These are phyloP conservation scores for Sarcophaga carnaria DNA, from an alignment of 2,888 invertebrate genomes.

Conservation along the genomic window DNA sequence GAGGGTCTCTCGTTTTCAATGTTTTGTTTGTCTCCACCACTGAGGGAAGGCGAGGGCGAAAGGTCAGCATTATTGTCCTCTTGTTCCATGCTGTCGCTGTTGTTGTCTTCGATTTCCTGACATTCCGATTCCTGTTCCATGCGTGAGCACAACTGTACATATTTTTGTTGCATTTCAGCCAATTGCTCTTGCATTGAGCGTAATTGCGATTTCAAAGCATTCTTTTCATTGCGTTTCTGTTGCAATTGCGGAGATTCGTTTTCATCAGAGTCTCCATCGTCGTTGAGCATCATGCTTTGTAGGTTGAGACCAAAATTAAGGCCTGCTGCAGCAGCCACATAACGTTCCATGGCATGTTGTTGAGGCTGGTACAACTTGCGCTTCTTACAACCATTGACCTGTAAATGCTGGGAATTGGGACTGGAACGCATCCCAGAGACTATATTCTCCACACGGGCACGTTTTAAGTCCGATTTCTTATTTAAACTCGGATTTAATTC, in stretches of 20 bases:
- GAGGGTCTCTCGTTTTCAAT: conserved; percentile 71
- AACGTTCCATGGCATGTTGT: conserved; percentile 90
- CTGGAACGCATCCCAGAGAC: conserved; percentile 96
- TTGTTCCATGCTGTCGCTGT: conserved; percentile 86
- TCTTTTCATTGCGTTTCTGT: conserved; percentile 93
- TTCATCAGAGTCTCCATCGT: conserved; percentile 90
- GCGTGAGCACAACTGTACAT: conserved; percentile 92
- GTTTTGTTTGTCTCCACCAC: conserved; percentile 68
- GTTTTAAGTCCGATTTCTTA: conserved; percentile 88
- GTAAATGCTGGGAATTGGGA: conserved; percentile 87
- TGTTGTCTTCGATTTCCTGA: conserved; percentile 88
- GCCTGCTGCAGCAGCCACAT: conserved; percentile 83
- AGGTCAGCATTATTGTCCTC: conserved; percentile 79
- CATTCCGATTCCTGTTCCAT: conserved; percentile 91
- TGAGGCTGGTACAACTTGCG: conserved; percentile 97
- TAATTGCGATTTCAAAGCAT: conserved; percentile 92
- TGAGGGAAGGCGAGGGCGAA: conserved; percentile 76
- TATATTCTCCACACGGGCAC: conserved; percentile 97
- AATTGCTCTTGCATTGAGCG: conserved; percentile 94
- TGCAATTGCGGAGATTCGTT: conserved; percentile 89
- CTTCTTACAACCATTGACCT: conserved; percentile 94
- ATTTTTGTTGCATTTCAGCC: conserved; percentile 95
- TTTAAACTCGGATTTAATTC: conserved; percentile 82
- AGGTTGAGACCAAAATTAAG: conserved; percentile 84
- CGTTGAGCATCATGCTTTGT: conserved; percentile 84